phyloP scores from a whole-genome alignment of 2,113 vertebrate genomes.

The Herpetotheres cachinnans region DNA sequence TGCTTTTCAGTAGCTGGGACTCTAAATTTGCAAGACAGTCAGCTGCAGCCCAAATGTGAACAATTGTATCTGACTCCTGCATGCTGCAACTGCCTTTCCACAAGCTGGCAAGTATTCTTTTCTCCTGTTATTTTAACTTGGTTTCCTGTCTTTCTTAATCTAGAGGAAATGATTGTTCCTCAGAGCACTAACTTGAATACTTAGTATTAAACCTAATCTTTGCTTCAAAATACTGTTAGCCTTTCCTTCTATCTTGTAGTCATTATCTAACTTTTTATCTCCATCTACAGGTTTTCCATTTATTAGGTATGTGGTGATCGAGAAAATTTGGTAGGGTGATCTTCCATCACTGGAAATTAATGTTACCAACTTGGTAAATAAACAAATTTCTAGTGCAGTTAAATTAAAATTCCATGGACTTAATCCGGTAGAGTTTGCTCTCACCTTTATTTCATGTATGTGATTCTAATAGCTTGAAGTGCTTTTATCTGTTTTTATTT shows the following conservation, averaged over 20 bases:
- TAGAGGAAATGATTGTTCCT: background rate
- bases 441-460: background rate
- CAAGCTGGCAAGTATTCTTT: slow-evolving; percentile 39
- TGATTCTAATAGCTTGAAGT: background rate
- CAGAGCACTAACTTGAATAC: background rate
- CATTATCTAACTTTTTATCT: background rate
- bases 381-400: background rate
- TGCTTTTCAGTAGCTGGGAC: slow-evolving; percentile 35
- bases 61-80: slow-evolving; percentile 23
- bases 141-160: background rate
- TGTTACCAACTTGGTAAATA: background rate
- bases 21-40: slow-evolving; percentile 21
- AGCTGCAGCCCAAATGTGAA: slow-evolving; percentile 28
- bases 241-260: background rate
- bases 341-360: background rate
- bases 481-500: background rate
- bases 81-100: slow-evolving; percentile 22
- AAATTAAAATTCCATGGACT: background rate
- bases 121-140: background rate
- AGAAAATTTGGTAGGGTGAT: background rate
- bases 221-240: background rate
- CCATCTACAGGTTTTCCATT: background rate
- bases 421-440: background rate
- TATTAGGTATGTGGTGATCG: background rate
- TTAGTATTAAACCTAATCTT: background rate